Percentiles rank a stretch among this genome's conserved stretches.
Conservation (phyloP, 1,140 invertebrate species). For the Diachasma alloeum region DNA sequence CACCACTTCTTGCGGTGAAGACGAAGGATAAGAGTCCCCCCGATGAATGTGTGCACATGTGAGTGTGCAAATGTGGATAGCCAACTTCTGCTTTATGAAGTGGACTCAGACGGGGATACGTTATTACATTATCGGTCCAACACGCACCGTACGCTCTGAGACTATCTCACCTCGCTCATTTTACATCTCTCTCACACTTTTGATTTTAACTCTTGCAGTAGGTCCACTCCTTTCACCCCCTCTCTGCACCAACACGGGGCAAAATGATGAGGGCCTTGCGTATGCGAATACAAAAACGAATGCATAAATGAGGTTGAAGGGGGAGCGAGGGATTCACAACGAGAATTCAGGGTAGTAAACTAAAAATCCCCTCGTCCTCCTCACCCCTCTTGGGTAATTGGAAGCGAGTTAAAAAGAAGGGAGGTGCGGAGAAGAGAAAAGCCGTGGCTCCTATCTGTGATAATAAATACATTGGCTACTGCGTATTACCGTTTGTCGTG, state of each 20-base stretch:
- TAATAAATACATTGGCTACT: slow-evolving; percentile 59
- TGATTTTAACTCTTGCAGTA: neutral
- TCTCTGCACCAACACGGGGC: too few species aligned
- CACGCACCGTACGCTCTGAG: slow-evolving; percentile 47
- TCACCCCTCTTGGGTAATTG: slow-evolving; percentile 45
- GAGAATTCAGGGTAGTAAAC: slow-evolving; percentile 32
- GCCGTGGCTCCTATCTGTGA: slow-evolving; percentile 47
- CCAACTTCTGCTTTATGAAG: slow-evolving; percentile 44
- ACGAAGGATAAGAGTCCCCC: neutral
- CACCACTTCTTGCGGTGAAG: too few species aligned
- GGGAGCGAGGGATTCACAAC: neutral
- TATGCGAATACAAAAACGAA: neutral
- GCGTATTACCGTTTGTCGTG: slow-evolving; percentile 45
- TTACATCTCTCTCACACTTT: slow-evolving; percentile 37
- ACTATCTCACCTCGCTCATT: slow-evolving; percentile 31
- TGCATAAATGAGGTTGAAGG: neutral
- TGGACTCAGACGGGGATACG: slow-evolving; percentile 51
- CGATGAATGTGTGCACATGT: neutral
- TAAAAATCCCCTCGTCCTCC: slow-evolving; percentile 30
- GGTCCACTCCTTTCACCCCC: slow-evolving; percentile 39
- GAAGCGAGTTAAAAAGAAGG: slow-evolving; percentile 46
- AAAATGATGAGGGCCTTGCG: too few species aligned
- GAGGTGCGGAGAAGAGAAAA: slow-evolving; percentile 25
- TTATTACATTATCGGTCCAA: slow-evolving; percentile 59
- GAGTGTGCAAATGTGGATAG: neutral